These are phyloP conservation scores for Ciona savignyi DNA, from an alignment of 23 tunicate genomes.

Conservation along the genomic window DNA sequence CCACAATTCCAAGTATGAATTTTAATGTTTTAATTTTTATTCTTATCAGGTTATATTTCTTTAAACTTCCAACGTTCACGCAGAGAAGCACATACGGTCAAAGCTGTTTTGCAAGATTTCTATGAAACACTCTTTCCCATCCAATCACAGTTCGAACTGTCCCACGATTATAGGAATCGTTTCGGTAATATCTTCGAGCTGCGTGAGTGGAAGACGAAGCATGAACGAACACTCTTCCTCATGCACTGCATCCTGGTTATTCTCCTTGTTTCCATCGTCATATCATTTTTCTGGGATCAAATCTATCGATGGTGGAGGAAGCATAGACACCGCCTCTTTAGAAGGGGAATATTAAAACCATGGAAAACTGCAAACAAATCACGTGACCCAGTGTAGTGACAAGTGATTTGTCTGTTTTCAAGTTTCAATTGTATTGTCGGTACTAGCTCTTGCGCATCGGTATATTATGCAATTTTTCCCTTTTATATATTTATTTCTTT, in stretches of 20 bases:
- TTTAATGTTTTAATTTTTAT: too few relatives aligned
- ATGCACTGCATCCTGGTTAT: conserved; percentile 29
- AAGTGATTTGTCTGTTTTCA: neutral
- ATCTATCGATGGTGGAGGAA: conserved; percentile 19
- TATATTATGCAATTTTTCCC: neutral
- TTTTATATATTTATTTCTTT: neutral
- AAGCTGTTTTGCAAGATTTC: conserved; percentile 76
- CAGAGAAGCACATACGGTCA: conserved; percentile 63
- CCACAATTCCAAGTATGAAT: conserved; percentile 36
- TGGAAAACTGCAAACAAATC: neutral
- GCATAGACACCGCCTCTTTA: conserved; percentile 7
- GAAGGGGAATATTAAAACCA: neutral
- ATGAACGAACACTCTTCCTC: conserved; percentile 25
- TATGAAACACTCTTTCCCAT: conserved; percentile 66
- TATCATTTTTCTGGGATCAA: conserved; percentile 62
- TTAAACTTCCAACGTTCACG: too few relatives aligned
- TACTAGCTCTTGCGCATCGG: neutral
- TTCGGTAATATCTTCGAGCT: conserved; percentile 33
- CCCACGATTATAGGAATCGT: conserved; percentile 63
- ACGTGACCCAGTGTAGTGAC: neutral
- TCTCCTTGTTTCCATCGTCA: conserved; percentile 24
- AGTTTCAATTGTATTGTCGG: neutral
- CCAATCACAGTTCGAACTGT: conserved; percentile 74
- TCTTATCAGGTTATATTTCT: neutral
- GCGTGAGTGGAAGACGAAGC: conserved; percentile 36